Evolutionary conservation across 30 jellyfish, hydroid and myxozoan species (phyloP).

Genomic region (Morbakka virulenta): DNA sequence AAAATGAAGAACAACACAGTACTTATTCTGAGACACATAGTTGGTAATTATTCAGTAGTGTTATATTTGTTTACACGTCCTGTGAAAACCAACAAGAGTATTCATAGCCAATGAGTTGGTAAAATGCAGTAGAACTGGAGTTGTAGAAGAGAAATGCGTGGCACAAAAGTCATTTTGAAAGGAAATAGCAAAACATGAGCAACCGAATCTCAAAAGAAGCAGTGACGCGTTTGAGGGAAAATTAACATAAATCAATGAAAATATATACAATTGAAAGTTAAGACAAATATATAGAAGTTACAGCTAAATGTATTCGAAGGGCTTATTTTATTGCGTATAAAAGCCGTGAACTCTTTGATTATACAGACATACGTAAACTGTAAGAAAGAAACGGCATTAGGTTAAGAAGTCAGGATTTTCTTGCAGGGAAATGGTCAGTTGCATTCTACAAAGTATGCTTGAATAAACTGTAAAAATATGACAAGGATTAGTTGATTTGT

Average conservation of each 20-base stretch:
- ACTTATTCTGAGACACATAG: too few relatives aligned
- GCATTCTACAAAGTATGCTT: conserved; percentile 23
- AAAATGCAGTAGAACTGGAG: conserved; percentile 1
- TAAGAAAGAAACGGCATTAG: conserved; percentile 18
- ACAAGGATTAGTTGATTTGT: too few relatives aligned
- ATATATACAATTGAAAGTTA: background rate
- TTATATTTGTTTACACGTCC: background rate
- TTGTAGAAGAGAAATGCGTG: conserved; percentile 8
- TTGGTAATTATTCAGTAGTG: too few relatives aligned
- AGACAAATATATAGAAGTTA: conserved; percentile 2
- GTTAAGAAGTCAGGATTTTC: conserved; percentile 8
- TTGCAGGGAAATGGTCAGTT: too few relatives aligned
- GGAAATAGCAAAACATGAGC: background rate
- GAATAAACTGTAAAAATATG: background rate
- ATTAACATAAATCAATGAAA: background rate
- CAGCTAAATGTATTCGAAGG: conserved; percentile 6
- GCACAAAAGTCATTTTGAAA: too few relatives aligned
- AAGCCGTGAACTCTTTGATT: conserved; percentile 11
- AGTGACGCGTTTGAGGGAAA: background rate
- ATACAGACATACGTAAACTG: conserved; percentile 4
- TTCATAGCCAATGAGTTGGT: conserved; percentile 15
- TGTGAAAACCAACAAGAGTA: conserved; percentile 13
- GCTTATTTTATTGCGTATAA: conserved; percentile 3
- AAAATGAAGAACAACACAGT: too few relatives aligned
- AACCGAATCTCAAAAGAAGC: background rate